phyloP scores from a whole-genome alignment of 1,140 invertebrate species.

The Uloborus diversus region DNA sequence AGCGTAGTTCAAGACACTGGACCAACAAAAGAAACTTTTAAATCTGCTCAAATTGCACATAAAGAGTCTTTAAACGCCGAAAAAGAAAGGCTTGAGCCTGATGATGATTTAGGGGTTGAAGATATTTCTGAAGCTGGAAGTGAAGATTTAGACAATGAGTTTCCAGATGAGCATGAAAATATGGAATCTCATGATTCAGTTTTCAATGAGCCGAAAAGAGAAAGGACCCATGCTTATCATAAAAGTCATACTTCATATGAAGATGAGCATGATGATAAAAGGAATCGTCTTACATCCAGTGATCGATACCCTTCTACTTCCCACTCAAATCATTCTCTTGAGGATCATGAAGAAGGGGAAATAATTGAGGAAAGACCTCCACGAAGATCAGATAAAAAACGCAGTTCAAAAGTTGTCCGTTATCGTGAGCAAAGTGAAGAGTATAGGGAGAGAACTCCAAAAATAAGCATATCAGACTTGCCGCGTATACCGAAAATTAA shows the following conservation, averaged over 20 bases:
- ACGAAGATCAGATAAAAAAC: slow-evolving; percentile 61
- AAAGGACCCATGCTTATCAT: neutral
- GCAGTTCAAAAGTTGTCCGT: slow-evolving; percentile 61
- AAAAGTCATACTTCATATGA: neutral
- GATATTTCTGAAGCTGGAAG: slow-evolving; percentile 55
- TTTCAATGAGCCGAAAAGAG: neutral
- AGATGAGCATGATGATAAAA: neutral
- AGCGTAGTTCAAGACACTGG: too few relatives aligned
- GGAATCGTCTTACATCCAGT: neutral
- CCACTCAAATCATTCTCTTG: slow-evolving; percentile 19
- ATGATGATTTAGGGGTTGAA: slow-evolving; percentile 32
- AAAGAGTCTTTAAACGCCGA: too few relatives aligned
- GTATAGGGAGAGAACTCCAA: slow-evolving; percentile 42
- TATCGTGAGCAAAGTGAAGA: slow-evolving; percentile 24
- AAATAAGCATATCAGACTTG: slow-evolving; percentile 59
- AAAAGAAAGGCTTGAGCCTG: neutral
- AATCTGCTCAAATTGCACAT: too few relatives aligned
- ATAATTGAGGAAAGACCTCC: slow-evolving; percentile 66
- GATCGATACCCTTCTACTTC: neutral
- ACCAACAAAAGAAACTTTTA: too few relatives aligned
- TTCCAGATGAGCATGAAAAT: slow-evolving; percentile 8
- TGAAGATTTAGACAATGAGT: slow-evolving; percentile 28
- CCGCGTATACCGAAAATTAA: slow-evolving; percentile 60
- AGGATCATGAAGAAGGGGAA: slow-evolving; percentile 69
- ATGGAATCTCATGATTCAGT: neutral